A percentile compares a stretch with the other conserved stretches of the same genome.
These are phyloP conservation scores for Strigamia transsilvanica DNA, from an alignment of 2,888 invertebrate species.

Conservation along the genomic window DNA sequence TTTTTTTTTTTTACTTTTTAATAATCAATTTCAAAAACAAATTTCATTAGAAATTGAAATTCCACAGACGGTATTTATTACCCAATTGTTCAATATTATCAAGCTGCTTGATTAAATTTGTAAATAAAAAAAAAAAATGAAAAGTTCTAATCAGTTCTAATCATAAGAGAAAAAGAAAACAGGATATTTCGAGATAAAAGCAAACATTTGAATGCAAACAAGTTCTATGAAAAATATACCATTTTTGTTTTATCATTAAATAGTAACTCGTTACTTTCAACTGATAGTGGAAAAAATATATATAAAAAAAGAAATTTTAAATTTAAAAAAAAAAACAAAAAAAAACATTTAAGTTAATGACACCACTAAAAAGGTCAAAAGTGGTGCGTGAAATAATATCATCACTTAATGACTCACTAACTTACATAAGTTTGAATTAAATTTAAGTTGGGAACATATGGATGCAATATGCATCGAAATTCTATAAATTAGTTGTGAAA, in stretches of 20 bases:
- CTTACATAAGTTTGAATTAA: slow-evolving; percentile 29
- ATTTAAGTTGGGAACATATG: background rate
- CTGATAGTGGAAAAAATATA: background rate
- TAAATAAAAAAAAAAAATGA: background rate
- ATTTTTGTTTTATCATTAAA: background rate
- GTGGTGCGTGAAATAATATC: slow-evolving; percentile 24
- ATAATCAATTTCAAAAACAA: background rate
- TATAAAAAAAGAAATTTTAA: background rate
- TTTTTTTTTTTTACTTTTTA: too few relatives aligned
- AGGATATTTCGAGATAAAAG: slow-evolving; percentile 32
- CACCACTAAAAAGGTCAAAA: slow-evolving; percentile 33
- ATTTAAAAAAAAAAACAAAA: background rate
- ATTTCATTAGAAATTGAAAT: background rate
- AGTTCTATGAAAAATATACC: background rate
- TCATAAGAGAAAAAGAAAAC: background rate
- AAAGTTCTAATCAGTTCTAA: background rate
- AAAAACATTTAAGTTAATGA: slow-evolving; percentile 22
- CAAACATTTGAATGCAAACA: slow-evolving; percentile 31
- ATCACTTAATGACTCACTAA: slow-evolving; percentile 13
- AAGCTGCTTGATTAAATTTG: background rate
- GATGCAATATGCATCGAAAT: background rate
- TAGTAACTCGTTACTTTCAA: background rate
- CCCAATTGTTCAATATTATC: background rate
- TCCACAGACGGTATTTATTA: background rate
- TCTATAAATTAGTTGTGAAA: background rate